Conservation (phyloP, 2,888 invertebrate species). For the Anodontia alba region DNA sequence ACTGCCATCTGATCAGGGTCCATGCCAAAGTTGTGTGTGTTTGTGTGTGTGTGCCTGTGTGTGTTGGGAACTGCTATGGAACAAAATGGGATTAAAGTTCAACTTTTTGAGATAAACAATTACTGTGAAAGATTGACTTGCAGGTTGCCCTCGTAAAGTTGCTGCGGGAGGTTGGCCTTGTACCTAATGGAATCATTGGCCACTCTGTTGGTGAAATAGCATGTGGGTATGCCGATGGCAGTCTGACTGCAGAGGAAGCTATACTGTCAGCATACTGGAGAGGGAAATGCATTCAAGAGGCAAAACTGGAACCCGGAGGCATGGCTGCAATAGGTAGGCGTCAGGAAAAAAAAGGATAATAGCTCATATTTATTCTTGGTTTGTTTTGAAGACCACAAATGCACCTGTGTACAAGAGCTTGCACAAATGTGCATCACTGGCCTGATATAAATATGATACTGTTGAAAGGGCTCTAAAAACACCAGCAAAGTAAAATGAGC, state of each 20-base stretch:
- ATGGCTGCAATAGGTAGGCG: slow-evolving; percentile 84
- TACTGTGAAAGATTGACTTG: neutral
- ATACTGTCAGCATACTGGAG: slow-evolving; percentile 97
- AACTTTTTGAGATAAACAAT: no score
- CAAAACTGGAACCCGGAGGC: slow-evolving; percentile 79
- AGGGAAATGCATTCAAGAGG: slow-evolving; percentile 83
- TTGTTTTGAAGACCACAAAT: neutral
- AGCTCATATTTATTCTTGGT: no score
- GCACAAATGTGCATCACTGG: no score
- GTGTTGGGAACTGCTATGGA: no score
- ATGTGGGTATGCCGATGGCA: slow-evolving; percentile 99
- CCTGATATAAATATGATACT: no score
- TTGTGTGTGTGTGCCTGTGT: no score
- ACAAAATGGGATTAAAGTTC: no score
- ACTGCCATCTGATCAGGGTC: no score
- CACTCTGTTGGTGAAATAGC: slow-evolving; percentile 98
- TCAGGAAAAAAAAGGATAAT: no score
- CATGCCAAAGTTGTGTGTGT: no score
- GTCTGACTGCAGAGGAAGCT: slow-evolving; percentile 96
- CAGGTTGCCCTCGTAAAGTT: slow-evolving; percentile 95
- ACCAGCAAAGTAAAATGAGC: no score
- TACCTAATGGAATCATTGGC: slow-evolving; percentile 97
- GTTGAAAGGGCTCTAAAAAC: no score
- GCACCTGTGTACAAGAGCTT: neutral
- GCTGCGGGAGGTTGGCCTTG: slow-evolving; percentile 90